Evolutionary conservation across 1,140 invertebrate genomes (phyloP), one percentile per base, ranked within the genome.

Genomic region (Rhagoletis zephyria): DNA sequence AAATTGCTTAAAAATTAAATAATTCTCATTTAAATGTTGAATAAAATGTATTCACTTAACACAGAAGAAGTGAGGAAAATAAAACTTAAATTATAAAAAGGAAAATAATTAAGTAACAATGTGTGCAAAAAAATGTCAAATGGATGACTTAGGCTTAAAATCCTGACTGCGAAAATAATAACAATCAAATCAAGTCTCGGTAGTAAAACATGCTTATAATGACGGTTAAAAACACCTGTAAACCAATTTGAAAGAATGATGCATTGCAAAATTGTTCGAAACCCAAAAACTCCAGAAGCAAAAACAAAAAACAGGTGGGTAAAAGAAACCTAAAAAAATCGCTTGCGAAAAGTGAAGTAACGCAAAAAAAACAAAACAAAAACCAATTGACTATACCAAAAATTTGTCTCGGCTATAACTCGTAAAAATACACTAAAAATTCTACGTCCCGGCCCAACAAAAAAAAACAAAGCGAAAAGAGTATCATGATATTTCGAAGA

Each of bases 351-450:
- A 63, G 19, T 14, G 9, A 14, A 63, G n/a, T 65, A 5, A 12
- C 5, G 19, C n/a, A 61, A 85, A 56, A 87, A 65, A 51, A 87
- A 61, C 3, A 85, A 59, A 19, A 59, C 42, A 45, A 61, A 85
- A 51, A 30, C 30, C 30, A 85, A 63, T 65, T 63, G 51, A 81
- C 74, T 81, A 48, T 56, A 19, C 51, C 5, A 81, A 81, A 81
- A 81, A 51, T 56, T 56, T 59, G 74, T 81, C 85, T 87, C 86
- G 86, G 65, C 63, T 70, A 87, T 42, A 87, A 77, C 74, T 48
- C 14, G 10, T 3, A 19, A 56, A 87, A 87, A 87, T 40, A 42
- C 56, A 74, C 30, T 51, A 40, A 87, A 70, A 87, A 87, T 65
- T 65, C 61, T 77, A 51, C 61, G 63, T 70, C 63, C 65, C 56